Conservation (phyloP, 2,113 vertebrate genomes). For the Centropus unirufus region DNA sequence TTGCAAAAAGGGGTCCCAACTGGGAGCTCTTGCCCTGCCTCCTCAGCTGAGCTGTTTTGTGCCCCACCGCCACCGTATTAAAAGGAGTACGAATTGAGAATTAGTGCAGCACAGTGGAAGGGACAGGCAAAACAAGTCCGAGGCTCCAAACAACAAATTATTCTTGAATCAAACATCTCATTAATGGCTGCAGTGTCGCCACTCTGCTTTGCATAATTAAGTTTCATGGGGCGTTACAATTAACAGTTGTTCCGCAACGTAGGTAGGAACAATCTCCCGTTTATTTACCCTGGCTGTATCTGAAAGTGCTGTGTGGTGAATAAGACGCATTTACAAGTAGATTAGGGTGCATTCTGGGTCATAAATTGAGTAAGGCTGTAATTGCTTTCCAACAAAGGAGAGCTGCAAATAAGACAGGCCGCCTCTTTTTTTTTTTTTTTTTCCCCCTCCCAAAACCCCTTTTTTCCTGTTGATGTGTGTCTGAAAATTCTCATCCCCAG, state of each 20-base stretch:
- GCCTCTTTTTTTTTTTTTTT: not conserved
- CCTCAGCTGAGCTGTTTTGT: not conserved
- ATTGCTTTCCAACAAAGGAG: constrained; percentile 76
- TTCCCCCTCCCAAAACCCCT: not conserved
- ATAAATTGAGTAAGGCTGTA: constrained; percentile 77
- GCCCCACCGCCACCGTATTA: constrained; percentile 39
- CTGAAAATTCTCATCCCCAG: constrained; percentile 40
- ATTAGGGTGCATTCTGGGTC: constrained; percentile 75
- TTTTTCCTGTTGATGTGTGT: constrained; percentile 39
- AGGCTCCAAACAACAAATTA: constrained; percentile 77
- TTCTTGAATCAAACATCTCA: constrained; percentile 81
- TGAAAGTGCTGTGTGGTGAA: constrained; percentile 72
- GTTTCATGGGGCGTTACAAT: constrained; percentile 78
- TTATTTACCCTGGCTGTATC: constrained; percentile 70
- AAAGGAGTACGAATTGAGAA: constrained; percentile 53
- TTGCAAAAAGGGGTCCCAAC: not conserved
- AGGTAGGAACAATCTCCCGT: constrained; percentile 76
- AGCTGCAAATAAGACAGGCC: constrained; percentile 67
- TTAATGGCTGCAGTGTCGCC: constrained; percentile 77
- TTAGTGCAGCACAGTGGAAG: constrained; percentile 62
- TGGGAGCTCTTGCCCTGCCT: not conserved
- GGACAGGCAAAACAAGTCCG: constrained; percentile 66
- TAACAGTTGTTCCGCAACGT: constrained; percentile 71
- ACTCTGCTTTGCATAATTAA: constrained; percentile 81
- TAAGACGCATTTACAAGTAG: constrained; percentile 73